Conservation (phyloP, 2,797 vertebrate species). For the Schizopygopsis malacanthus region DNA sequence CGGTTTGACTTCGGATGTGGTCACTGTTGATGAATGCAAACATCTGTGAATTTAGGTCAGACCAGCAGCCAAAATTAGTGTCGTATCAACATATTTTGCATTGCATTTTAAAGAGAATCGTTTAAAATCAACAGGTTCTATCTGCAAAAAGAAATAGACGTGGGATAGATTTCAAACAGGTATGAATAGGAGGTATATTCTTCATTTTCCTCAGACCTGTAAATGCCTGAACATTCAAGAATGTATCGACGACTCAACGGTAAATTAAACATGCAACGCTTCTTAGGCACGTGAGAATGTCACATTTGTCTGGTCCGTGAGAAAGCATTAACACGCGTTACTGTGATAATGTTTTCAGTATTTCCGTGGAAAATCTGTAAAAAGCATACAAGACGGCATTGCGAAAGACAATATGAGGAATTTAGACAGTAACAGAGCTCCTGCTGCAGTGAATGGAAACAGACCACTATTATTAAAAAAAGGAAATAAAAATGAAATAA, state of each 20-base stretch:
- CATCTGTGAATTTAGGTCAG: conserved; percentile 41
- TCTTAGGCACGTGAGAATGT: not conserved
- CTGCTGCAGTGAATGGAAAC: not conserved
- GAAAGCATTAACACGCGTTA: not conserved
- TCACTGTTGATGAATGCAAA: conserved; percentile 24
- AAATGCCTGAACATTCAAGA: not conserved
- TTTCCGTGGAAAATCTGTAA: conserved; percentile 5
- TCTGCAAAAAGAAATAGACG: not conserved
- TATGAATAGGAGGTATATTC: too few species aligned
- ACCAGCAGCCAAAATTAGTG: not conserved
- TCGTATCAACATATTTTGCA: not conserved
- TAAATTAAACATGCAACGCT: not conserved
- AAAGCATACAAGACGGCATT: not conserved
- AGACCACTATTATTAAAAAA: not conserved
- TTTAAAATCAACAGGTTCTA: conserved; percentile 27
- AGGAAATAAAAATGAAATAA: not conserved
- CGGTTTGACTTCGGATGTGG: conserved; percentile 8
- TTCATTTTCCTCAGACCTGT: not conserved
- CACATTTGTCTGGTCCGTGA: not conserved
- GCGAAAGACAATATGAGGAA: conserved; percentile 16
- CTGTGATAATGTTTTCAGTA: not conserved
- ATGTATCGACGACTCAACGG: not conserved
- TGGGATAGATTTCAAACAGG: not conserved
- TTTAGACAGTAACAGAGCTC: not conserved
- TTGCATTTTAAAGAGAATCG: not conserved